phyloP scores from a whole-genome alignment of 2,113 vertebrate species.

The Sigmodon hispidus region DNA sequence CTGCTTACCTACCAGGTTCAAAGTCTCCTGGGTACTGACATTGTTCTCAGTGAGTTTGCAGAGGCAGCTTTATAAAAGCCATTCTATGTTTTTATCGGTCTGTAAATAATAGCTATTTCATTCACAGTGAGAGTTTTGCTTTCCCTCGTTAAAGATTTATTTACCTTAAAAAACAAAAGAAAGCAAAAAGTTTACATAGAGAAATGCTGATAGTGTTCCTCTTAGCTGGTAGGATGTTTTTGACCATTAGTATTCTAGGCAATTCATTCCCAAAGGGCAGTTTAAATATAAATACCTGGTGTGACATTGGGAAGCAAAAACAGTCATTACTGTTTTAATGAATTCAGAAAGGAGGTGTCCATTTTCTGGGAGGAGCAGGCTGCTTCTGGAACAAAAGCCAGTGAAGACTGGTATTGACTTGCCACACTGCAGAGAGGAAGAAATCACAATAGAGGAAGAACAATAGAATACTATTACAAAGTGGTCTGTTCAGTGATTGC shows the following conservation, averaged over 20 bases:
- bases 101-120: not conserved
- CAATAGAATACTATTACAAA: not conserved
- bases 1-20: not conserved
- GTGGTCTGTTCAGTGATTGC: not conserved
- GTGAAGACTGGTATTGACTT: not conserved
- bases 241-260: not conserved
- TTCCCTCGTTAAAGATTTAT: not conserved
- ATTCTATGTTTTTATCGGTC: not conserved
- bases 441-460: not conserved
- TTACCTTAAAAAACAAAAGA: not conserved
- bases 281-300: slow-evolving; percentile 44
- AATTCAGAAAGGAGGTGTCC: slow-evolving; percentile 23
- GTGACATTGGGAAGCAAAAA: slow-evolving; percentile 9
- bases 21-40: not conserved
- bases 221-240: not conserved
- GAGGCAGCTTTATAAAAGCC: not conserved
- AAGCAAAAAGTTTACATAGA: not conserved
- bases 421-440: not conserved
- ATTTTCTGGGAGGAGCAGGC: slow-evolving; percentile 1
- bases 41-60: not conserved
- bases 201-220: slow-evolving; percentile 18
- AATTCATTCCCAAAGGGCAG: not conserved
- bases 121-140: slow-evolving; percentile 1
- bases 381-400: not conserved
- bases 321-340: slow-evolving; percentile 15